Percentiles rank a stretch among this genome's conserved stretches.
These are phyloP conservation scores for Coendou prehensilis DNA, from an alignment of 2,797 vertebrate species.

Conservation along the genomic window DNA sequence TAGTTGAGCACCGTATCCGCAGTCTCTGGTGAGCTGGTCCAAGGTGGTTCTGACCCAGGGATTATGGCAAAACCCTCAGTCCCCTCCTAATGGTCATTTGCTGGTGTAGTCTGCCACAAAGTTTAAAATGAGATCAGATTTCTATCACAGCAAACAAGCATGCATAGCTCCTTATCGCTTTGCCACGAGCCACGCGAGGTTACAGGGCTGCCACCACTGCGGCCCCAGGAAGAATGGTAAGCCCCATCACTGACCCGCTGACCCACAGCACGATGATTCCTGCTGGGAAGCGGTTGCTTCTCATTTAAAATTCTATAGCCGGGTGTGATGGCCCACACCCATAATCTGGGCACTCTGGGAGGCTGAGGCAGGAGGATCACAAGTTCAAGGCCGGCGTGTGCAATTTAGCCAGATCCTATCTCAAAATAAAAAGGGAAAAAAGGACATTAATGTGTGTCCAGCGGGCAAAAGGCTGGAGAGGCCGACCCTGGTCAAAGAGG, in stretches of 20 bases:
- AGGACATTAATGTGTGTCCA: background rate
- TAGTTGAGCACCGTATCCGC: background rate
- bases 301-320: background rate
- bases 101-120: too few relatives aligned
- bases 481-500: background rate
- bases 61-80: too few relatives aligned
- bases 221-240: background rate
- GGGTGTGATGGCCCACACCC: background rate
- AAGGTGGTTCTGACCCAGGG: background rate
- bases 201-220: background rate
- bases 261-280: background rate
- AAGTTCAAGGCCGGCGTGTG: background rate
- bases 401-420: background rate
- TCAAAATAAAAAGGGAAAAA: background rate
- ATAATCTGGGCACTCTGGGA: background rate
- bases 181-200: fast-evolving
- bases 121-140: background rate
- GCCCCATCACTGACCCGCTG: background rate
- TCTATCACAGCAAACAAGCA: too few relatives aligned
- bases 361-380: background rate
- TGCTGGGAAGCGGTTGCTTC: too few relatives aligned
- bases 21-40: fast-evolving
- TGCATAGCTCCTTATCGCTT: fast-evolving
- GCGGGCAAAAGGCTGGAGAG: background rate
- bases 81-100: too few relatives aligned